Evolutionary conservation across 2,888 invertebrate genomes (phyloP), one percentile per base, ranked within the genome.

Genomic region (Gerris lacustris): DNA sequence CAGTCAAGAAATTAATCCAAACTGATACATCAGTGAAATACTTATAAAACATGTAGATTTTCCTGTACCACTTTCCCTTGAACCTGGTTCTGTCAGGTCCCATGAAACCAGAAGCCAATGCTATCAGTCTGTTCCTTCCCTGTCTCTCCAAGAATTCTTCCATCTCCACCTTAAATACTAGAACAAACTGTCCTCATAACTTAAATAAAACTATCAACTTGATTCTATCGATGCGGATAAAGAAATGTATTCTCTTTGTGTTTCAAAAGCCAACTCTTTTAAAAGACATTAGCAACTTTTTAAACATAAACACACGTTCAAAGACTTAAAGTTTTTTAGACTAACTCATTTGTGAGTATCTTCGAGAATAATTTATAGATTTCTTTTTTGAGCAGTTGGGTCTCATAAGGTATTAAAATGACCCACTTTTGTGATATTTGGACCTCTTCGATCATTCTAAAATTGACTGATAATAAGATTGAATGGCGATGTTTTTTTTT

Each of bases 21-120:
- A 31, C 17, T n/a, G 64, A 11, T 18, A 64, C 18, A 64, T 64
- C 64, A 18, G 64, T 64, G 17, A 64, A 64, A 17, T 64, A 64
- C 9, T n/a, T 31, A 5, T 64, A 64, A 7, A 9, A 9, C 64
- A 18, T 64, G 31, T 64, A 64, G 7, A 31, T 9, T 9, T n/a
- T 17, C 17, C 31, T 64, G 6, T 64, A 64, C 64, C 64, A 64
- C 17, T 64, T 64, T 2, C 6, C 64, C 17, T 64, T 18, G 18
- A 64, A 64, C 11, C 64, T 7, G 9, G 17, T 9, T 64, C 31
- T 2, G 5, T 64, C 64, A n/a, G 18, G 18, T 17, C 18, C 31
- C 31, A 31, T 64, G 18, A 64, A 64, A 64, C 64, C 64, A 9
- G 64, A 64, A 64, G 17, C 17, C 7, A n/a, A 9, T n/a, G 17